phyloP scores from a whole-genome alignment of 64 coral and sea anemone genomes.

The Stichodactyla mertensii region DNA sequence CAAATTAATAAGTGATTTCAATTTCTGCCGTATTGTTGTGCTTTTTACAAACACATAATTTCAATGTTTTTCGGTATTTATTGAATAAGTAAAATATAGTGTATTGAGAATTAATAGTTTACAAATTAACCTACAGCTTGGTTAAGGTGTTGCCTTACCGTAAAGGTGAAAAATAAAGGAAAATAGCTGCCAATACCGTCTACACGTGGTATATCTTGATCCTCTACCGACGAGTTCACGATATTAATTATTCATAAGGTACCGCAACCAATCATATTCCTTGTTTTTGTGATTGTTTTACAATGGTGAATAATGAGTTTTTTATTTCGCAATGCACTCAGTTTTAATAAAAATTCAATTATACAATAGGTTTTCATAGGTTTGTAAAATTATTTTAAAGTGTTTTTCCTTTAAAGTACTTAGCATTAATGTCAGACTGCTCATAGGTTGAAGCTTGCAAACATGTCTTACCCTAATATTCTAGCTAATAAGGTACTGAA shows the following conservation, averaged over 20 bases:
- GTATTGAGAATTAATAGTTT: neutral
- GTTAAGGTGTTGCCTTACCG: neutral
- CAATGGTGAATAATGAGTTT: no score
- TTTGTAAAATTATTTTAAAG: no score
- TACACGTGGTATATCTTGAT: neutral
- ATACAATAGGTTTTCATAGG: no score
- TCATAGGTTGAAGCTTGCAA: no score
- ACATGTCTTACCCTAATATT: no score
- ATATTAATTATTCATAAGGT: neutral
- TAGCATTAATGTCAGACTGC: no score
- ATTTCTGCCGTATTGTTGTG: neutral
- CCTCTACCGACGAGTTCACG: neutral
- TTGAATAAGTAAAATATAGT: neutral
- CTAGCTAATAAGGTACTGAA: no score
- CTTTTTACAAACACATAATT: neutral
- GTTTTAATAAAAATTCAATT: no score
- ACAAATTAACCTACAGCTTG: neutral
- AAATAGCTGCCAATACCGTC: neutral
- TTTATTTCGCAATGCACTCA: no score
- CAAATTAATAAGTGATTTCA: conserved; percentile 12
- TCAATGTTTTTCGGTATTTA: neutral
- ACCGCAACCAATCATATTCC: neutral
- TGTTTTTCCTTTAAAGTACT: no score
- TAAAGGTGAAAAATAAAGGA: neutral
- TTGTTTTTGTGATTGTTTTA: neutral